Percentiles rank a stretch among this genome's conserved stretches.
phyloP scores from a whole-genome alignment of 2,797 vertebrate species.

The Scarus forsteni region DNA sequence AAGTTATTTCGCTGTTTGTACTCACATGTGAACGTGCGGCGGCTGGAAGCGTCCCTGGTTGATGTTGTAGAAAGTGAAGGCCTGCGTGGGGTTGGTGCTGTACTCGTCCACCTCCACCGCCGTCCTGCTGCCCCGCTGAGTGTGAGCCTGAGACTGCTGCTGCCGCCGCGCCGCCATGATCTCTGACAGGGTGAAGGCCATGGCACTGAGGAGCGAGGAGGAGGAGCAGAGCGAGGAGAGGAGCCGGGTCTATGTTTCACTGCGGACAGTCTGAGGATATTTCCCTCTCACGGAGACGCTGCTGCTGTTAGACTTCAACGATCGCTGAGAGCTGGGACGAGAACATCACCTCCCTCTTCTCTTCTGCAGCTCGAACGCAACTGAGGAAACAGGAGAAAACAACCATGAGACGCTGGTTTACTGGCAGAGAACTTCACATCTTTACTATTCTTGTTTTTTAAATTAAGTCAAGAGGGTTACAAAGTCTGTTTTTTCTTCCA shows the following conservation, averaged over 20 bases:
- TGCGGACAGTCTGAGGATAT: slow-evolving; percentile 1
- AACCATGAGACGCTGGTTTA: slow-evolving; percentile 3
- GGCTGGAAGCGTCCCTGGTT: slow-evolving; percentile 99
- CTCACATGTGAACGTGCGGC: slow-evolving; percentile 98
- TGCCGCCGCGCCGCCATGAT: slow-evolving; percentile 93
- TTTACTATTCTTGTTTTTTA: too few species aligned
- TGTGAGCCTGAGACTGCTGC: slow-evolving; percentile 86
- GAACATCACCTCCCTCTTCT: slow-evolving; percentile 78
- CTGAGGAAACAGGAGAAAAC: slow-evolving; percentile 48
- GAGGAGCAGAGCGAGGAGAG: slow-evolving; percentile 65
- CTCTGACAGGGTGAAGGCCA: slow-evolving; percentile 96
- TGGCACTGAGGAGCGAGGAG: slow-evolving; percentile 57
- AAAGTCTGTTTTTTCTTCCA: too few species aligned
- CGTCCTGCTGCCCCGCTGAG: slow-evolving; percentile 86
- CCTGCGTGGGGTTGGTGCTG: slow-evolving; percentile 97
- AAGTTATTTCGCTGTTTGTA: slow-evolving; percentile 25
- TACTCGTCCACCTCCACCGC: slow-evolving; percentile 96
- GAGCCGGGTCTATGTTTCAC: slow-evolving; percentile 60
- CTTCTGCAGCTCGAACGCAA: slow-evolving; percentile 20
- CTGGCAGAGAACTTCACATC: too few species aligned
- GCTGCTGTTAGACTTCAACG: slow-evolving; percentile 67
- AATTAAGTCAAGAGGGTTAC: too few species aligned
- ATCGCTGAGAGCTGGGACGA: slow-evolving; percentile 67
- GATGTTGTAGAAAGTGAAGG: slow-evolving; percentile 99
- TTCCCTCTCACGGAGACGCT: slow-evolving; percentile 7